Evolutionary conservation across 1,140 invertebrate genomes (phyloP).

Genomic region (Lycorma delicatula): DNA sequence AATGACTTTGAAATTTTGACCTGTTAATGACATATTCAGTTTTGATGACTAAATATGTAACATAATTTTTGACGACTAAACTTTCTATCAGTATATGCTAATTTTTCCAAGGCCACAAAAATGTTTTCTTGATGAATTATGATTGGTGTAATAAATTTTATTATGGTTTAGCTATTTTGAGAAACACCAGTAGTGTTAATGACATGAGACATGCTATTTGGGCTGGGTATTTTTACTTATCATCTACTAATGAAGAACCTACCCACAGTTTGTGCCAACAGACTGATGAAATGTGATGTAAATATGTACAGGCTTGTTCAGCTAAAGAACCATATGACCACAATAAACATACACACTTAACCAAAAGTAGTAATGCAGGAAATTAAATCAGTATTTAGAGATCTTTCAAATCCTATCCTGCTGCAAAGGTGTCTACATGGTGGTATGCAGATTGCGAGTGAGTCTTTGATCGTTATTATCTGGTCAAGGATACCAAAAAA

Average conservation of each 20-base stretch:
- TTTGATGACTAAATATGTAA: no score
- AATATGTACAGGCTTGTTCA: conserved; percentile 15
- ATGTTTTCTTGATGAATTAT: no score
- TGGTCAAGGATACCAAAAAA: conserved; percentile 5
- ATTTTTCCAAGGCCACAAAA: no score
- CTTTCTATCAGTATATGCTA: no score
- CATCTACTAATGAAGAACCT: conserved; percentile 31
- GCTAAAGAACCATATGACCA: conserved; percentile 8
- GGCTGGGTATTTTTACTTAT: conserved; percentile 32
- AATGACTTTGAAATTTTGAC: no score
- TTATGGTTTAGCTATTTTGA: conserved; percentile 26
- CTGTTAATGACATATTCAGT: no score
- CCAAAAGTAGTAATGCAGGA: conserved; percentile 12
- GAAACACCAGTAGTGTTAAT: conserved; percentile 28
- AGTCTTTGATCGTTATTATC: conserved; percentile 4
- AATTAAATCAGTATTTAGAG: conserved; percentile 21
- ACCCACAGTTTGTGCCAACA: conserved; percentile 27
- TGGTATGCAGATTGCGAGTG: not conserved
- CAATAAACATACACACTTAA: conserved; percentile 4
- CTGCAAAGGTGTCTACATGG: conserved; percentile 7
- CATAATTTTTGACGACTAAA: no score
- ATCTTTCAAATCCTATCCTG: not conserved
- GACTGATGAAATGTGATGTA: conserved; percentile 28
- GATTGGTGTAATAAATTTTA: no score
- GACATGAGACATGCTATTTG: conserved; percentile 33